These are phyloP conservation scores for Chironomus tepperi DNA, from an alignment of 1,140 invertebrate species.

Conservation along the genomic window DNA sequence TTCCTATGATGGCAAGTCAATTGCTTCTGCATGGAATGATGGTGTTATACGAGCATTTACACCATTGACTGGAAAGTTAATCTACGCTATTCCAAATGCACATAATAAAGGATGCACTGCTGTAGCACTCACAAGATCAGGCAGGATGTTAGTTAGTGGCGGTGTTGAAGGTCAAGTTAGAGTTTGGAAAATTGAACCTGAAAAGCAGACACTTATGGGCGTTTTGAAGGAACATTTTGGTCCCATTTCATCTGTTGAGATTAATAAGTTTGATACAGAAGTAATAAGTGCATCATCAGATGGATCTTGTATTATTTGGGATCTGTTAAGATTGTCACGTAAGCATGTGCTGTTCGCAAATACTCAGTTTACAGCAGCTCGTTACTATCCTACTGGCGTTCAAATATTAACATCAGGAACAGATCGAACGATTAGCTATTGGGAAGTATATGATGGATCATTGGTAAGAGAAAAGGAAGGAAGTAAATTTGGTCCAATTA, in stretches of 20 bases:
- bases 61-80: conserved; percentile 65
- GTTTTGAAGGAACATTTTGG: conserved; percentile 85
- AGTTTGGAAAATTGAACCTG: conserved; percentile 60
- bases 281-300: conserved; percentile 80
- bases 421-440: conserved; percentile 80
- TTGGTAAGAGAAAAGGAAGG: conserved; percentile 57
- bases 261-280: conserved; percentile 64
- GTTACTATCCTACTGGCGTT: conserved; percentile 65
- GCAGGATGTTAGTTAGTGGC: conserved; percentile 67
- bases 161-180: conserved; percentile 78
- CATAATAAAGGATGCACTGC: conserved; percentile 62
- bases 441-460: conserved; percentile 53
- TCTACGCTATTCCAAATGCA: conserved; percentile 74
- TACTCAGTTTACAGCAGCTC: conserved; percentile 75
- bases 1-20: conserved; percentile 64
- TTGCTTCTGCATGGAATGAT: conserved; percentile 80
- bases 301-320: conserved; percentile 88
- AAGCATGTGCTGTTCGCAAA: conserved; percentile 79
- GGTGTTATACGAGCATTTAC: conserved; percentile 78
- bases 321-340: conserved; percentile 56
- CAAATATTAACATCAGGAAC: conserved; percentile 82
- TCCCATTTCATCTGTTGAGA: conserved; percentile 69
- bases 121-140: conserved; percentile 60
- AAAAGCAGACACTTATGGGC: conserved; percentile 52
- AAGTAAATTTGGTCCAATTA: conserved; percentile 67